Conservation (phyloP, 2,797 vertebrate species). For the Galaxias olidus region DNA sequence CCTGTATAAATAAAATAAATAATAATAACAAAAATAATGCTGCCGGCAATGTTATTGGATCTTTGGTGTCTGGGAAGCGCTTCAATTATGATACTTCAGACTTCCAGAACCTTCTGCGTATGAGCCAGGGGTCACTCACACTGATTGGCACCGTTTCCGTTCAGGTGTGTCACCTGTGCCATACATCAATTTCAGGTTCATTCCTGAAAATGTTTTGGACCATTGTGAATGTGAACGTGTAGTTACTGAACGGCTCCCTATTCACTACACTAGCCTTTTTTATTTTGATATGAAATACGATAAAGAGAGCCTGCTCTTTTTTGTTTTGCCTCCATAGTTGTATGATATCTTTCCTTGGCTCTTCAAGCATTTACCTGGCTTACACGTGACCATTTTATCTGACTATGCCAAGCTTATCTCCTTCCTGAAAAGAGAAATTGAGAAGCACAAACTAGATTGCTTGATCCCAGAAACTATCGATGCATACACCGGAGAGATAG, state of each 20-base stretch:
- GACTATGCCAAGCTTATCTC: slow-evolving; percentile 27
- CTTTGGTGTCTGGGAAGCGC: slow-evolving; percentile 43
- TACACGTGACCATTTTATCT: slow-evolving; percentile 52
- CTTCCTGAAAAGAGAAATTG: slow-evolving; percentile 41
- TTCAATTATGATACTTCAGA: slow-evolving; percentile 31
- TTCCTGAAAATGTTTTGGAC: background rate
- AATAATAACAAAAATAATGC: too few species aligned
- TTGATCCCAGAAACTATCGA: slow-evolving; percentile 62
- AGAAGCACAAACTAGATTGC: slow-evolving; percentile 63
- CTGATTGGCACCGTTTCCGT: slow-evolving; percentile 14
- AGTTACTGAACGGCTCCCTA: background rate
- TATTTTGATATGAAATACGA: background rate
- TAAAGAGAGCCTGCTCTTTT: background rate
- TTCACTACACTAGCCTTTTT: background rate
- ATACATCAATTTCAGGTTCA: background rate
- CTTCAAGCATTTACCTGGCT: slow-evolving; percentile 59
- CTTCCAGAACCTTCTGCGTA: slow-evolving; percentile 44
- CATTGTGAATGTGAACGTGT: background rate
- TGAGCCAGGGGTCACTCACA: slow-evolving; percentile 40
- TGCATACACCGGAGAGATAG: slow-evolving; percentile 69
- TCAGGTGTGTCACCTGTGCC: slow-evolving; percentile 20
- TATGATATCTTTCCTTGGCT: slow-evolving; percentile 55
- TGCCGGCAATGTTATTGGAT: slow-evolving; percentile 36
- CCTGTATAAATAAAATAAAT: too few species aligned
- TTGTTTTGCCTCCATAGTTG: slow-evolving; percentile 15